These are phyloP conservation scores for Aethes cnicana DNA, from an alignment of 2,888 invertebrate genomes.

Conservation along the genomic window DNA sequence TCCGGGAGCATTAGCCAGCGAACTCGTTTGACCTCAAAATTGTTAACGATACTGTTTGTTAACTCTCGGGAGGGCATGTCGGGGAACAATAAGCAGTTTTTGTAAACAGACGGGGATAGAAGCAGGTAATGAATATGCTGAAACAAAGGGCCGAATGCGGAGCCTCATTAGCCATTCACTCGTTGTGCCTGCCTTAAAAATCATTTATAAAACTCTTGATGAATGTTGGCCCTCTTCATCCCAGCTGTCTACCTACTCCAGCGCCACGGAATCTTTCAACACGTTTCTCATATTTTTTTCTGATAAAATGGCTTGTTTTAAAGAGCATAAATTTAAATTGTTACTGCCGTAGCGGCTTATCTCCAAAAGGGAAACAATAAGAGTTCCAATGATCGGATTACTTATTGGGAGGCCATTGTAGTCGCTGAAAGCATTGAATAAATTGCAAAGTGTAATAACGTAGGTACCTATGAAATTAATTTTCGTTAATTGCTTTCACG, in stretches of 20 bases:
- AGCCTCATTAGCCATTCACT: constrained; percentile 74
- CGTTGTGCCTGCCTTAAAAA: constrained; percentile 68
- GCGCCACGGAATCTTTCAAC: constrained; percentile 41
- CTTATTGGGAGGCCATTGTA: constrained; percentile 20
- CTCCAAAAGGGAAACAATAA: constrained; percentile 12
- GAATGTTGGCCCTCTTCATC: constrained; percentile 57
- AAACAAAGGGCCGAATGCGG: constrained; percentile 68
- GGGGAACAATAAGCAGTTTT: constrained; percentile 64
- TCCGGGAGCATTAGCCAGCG: constrained; percentile 54
- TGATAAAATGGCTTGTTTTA: constrained; percentile 4
- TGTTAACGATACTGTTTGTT: constrained; percentile 70
- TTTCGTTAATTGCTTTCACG: constrained; percentile 7
- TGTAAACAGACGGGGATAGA: constrained; percentile 61
- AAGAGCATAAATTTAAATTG: constrained; percentile 11
- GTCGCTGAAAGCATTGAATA: constrained; percentile 4
- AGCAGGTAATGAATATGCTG: constrained; percentile 76
- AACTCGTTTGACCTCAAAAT: constrained; percentile 71
- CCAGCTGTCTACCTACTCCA: constrained; percentile 41
- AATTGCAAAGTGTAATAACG: constrained; percentile 7
- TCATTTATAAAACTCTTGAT: constrained; percentile 72
- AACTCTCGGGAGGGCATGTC: constrained; percentile 53
- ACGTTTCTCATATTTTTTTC: constrained; percentile 27
- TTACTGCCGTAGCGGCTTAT: constrained; percentile 16
- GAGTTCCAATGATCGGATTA: constrained; percentile 21
- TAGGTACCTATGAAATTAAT: constrained; percentile 9